Percentiles rank a stretch among this genome's conserved stretches.
Evolutionary conservation across 2,797 vertebrate species (phyloP).

Genomic region (Enteromius anoplus): DNA sequence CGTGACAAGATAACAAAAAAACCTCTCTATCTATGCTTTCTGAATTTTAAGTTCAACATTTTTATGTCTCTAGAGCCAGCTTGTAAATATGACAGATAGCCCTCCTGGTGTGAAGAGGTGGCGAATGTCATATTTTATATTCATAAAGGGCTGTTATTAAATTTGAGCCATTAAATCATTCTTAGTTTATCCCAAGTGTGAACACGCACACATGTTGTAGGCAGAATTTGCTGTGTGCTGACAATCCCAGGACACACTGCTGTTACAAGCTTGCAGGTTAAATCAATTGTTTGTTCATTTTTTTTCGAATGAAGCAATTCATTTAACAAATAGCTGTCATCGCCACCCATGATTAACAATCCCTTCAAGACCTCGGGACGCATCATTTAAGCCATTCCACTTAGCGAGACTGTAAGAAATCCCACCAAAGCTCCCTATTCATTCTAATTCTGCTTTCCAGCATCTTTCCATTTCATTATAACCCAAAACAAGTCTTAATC

Average conservation of each 20-base stretch:
- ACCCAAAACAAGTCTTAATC: slow-evolving; percentile 16
- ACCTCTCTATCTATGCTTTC: not conserved
- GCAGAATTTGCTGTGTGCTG: slow-evolving; percentile 24
- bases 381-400: slow-evolving; percentile 64
- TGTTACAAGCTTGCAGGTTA: slow-evolving; percentile 34
- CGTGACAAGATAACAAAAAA: slow-evolving; percentile 44
- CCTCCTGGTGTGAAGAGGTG: slow-evolving; percentile 24
- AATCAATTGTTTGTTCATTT: slow-evolving; percentile 67
- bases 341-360: slow-evolving; percentile 72
- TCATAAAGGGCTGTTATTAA: slow-evolving; percentile 45
- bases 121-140: slow-evolving; percentile 49
- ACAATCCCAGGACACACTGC: slow-evolving; percentile 20
- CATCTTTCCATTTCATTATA: slow-evolving; percentile 35
- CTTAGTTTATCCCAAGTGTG: slow-evolving; percentile 34
- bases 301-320: slow-evolving; percentile 65
- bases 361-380: slow-evolving; percentile 59
- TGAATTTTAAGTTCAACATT: slow-evolving; percentile 34
- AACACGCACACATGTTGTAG: slow-evolving; percentile 6
- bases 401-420: slow-evolving; percentile 40
- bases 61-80: slow-evolving; percentile 34
- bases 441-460: slow-evolving; percentile 38
- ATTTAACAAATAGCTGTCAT: slow-evolving; percentile 71
- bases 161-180: slow-evolving; percentile 52
- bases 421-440: slow-evolving; percentile 37
- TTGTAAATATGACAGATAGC: slow-evolving; percentile 43